A percentile compares a stretch with the other conserved stretches of the same genome.
phyloP scores from a whole-genome alignment of 2,888 invertebrate species.

The Yponomeuta evonymella region DNA sequence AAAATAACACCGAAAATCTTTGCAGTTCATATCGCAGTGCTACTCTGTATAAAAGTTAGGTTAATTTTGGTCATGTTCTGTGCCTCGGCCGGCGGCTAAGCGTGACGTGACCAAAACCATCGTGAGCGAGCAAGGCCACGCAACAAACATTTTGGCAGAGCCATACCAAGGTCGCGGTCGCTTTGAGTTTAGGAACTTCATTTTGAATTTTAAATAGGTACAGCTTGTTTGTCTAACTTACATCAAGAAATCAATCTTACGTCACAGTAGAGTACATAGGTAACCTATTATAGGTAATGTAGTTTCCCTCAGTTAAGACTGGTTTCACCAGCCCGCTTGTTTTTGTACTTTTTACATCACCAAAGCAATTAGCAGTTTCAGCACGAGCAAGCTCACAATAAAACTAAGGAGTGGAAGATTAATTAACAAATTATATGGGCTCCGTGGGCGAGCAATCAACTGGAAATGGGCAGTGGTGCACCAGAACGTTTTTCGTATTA shows the following conservation, averaged over 20 bases:
- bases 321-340: neutral
- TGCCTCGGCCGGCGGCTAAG: slow-evolving; percentile 16
- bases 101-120: slow-evolving; percentile 58
- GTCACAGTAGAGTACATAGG: no score
- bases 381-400: slow-evolving; percentile 22
- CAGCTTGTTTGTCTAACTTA: neutral
- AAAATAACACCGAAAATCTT: no score
- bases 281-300: no score
- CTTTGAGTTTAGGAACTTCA: neutral
- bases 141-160: slow-evolving; percentile 51
- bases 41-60: neutral
- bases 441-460: slow-evolving; percentile 38
- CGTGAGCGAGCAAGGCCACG: slow-evolving; percentile 54
- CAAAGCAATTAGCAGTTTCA: slow-evolving; percentile 14
- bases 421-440: slow-evolving; percentile 32
- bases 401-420: slow-evolving; percentile 30
- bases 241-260: no score
- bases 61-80: neutral
- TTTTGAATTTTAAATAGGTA: neutral
- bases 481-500: neutral
- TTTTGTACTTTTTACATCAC: neutral
- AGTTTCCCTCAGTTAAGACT: neutral
- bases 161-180: slow-evolving; percentile 47
- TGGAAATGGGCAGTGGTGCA: slow-evolving; percentile 28
- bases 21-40: no score